Conservation (phyloP, 2,888 invertebrate genomes). For the Beris morrisii region DNA sequence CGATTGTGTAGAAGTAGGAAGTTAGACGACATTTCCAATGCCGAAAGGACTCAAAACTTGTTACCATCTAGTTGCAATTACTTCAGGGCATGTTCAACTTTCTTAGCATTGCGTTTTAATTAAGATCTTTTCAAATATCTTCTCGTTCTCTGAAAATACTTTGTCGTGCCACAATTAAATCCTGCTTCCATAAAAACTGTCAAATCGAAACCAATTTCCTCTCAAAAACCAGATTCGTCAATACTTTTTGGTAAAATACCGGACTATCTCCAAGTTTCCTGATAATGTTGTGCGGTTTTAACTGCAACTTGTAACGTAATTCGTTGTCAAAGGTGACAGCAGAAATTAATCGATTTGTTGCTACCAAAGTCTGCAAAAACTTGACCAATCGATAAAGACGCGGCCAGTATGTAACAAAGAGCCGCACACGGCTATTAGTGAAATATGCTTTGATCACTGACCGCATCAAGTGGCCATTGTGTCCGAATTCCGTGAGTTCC, state of each 20-base stretch:
- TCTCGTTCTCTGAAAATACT: slow-evolving; percentile 11
- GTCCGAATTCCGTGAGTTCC: slow-evolving; percentile 17
- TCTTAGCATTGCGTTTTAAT: too few species aligned
- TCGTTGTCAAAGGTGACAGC: slow-evolving; percentile 31
- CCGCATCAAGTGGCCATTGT: slow-evolving; percentile 29
- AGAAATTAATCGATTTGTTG: slow-evolving; percentile 32
- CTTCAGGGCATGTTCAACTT: too few species aligned
- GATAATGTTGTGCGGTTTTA: slow-evolving; percentile 18
- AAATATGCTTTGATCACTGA: slow-evolving; percentile 32
- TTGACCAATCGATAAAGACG: slow-evolving; percentile 30
- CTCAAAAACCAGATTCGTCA: slow-evolving; percentile 24
- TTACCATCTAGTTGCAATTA: too few species aligned
- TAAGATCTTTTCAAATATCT: neutral
- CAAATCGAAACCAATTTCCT: neutral
- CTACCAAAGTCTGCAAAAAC: slow-evolving; percentile 8
- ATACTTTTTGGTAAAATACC: slow-evolving; percentile 24
- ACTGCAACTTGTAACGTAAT: slow-evolving; percentile 30
- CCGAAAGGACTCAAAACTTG: too few species aligned
- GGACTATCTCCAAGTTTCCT: slow-evolving; percentile 13
- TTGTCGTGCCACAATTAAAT: slow-evolving; percentile 20
- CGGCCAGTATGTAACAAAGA: neutral
- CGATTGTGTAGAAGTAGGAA: too few species aligned
- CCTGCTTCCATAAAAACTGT: neutral
- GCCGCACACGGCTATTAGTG: slow-evolving; percentile 33
- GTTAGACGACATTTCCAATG: too few species aligned